Percentiles rank a stretch among this genome's conserved stretches.
Evolutionary conservation across 1,140 invertebrate species (phyloP).

Genomic region (Lordiphosa collinella): DNA sequence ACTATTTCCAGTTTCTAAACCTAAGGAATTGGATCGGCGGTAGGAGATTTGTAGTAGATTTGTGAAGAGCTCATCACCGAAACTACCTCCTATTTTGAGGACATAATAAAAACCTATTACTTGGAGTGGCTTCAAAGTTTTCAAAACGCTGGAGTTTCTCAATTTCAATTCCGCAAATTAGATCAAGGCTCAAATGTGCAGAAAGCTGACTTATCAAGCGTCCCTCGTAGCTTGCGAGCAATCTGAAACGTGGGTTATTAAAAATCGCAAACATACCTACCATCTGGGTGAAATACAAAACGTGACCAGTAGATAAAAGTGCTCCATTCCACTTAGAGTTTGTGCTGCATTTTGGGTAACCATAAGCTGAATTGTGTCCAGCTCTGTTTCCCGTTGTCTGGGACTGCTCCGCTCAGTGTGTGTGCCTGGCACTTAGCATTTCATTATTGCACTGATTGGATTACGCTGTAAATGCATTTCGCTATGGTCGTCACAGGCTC

Average conservation of each 20-base stretch:
- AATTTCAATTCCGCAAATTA: too few species aligned
- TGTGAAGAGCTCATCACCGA: too few species aligned
- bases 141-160: too few species aligned
- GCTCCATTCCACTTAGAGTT: conserved; percentile 7
- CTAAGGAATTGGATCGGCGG: too few species aligned
- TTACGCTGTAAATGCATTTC: conserved; percentile 55
- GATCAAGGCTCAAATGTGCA: too few species aligned
- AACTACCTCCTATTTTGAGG: too few species aligned
- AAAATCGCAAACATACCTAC: conserved; percentile 3
- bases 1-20: too few species aligned
- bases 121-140: too few species aligned
- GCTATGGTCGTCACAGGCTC: conserved; percentile 26
- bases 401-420: conserved; percentile 12
- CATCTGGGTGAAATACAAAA: conserved; percentile 21
- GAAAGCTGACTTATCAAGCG: too few species aligned
- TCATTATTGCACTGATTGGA: conserved; percentile 51
- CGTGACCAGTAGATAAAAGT: conserved; percentile 20
- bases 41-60: too few species aligned
- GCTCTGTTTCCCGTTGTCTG: conserved; percentile 6
- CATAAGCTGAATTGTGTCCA: conserved; percentile 9
- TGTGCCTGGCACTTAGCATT: conserved; percentile 46
- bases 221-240: neutral
- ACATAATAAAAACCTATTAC: too few species aligned
- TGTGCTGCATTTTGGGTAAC: conserved; percentile 41
- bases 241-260: neutral